These are phyloP conservation scores for Drosophila tani DNA, from an alignment of 1,140 invertebrate species.

Conservation along the genomic window DNA sequence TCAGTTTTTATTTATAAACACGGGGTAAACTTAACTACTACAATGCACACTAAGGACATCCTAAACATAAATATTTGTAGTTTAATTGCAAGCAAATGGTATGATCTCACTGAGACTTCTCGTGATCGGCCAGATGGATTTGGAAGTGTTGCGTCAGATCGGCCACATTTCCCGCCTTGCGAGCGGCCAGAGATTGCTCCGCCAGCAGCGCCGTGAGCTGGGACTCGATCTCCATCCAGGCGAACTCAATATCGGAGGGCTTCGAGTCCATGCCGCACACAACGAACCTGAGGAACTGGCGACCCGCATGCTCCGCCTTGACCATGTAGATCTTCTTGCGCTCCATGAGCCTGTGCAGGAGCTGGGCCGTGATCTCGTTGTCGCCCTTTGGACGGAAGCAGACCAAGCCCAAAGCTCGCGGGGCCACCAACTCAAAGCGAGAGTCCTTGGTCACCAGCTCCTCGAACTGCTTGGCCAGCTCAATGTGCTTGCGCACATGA, in stretches of 20 bases:
- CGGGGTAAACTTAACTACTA: conserved; percentile 18
- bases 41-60: conserved; percentile 39
- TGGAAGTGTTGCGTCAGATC: conserved; percentile 67
- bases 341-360: conserved; percentile 91
- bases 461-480: conserved; percentile 92
- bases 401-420: conserved; percentile 92
- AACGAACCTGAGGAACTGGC: conserved; percentile 93
- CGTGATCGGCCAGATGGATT: conserved; percentile 41
- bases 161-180: conserved; percentile 53
- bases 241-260: conserved; percentile 90
- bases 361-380: conserved; percentile 90
- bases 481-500: conserved; percentile 91
- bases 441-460: conserved; percentile 88
- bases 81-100: conserved; percentile 13
- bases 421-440: conserved; percentile 92
- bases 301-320: conserved; percentile 89
- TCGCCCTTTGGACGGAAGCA: conserved; percentile 94
- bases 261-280: conserved; percentile 91
- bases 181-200: conserved; percentile 35
- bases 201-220: conserved; percentile 84
- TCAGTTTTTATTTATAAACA: conserved; percentile 25
- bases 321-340: conserved; percentile 94
- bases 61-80: conserved; percentile 61
- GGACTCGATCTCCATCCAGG: conserved; percentile 92
- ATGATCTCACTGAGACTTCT: conserved; percentile 57